Evolutionary conservation across 2,888 invertebrate genomes (phyloP).

Genomic region (Eristalis arbustorum): DNA sequence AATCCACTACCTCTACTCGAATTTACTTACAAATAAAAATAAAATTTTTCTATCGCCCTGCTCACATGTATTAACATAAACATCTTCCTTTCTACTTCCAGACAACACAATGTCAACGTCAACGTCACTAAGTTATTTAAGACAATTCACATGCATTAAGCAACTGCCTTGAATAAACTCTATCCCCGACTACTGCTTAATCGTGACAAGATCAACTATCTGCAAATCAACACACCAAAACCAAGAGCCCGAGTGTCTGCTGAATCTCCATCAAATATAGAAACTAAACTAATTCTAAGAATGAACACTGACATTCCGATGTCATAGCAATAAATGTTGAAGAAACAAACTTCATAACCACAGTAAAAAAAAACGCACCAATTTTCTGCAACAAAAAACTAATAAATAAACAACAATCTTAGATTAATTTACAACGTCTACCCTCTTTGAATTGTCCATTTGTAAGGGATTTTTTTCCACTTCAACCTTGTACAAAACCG

Average conservation of each 20-base stretch:
- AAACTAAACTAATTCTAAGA: constrained; percentile 8
- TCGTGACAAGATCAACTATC: neutral
- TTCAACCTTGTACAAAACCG: constrained; percentile 9
- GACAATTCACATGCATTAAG: constrained; percentile 36
- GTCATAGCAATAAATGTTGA: neutral
- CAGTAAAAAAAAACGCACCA: constrained; percentile 57
- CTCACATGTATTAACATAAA: neutral
- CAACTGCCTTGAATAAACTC: constrained; percentile 57
- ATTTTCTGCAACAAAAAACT: constrained; percentile 45
- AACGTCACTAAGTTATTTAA: constrained; percentile 8
- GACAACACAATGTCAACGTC: constrained; percentile 6
- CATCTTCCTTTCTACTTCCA: constrained; percentile 13
- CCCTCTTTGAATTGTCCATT: constrained; percentile 28
- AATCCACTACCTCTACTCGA: too few relatives aligned
- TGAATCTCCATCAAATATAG: neutral
- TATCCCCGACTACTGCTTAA: constrained; percentile 25
- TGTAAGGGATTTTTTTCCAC: neutral
- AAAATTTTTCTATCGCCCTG: too few relatives aligned
- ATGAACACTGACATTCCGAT: neutral
- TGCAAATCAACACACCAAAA: neutral
- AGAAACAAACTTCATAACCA: neutral
- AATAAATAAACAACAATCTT: neutral
- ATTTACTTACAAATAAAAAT: too few relatives aligned
- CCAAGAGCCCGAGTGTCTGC: neutral
- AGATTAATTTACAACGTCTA: constrained; percentile 16